Percentiles rank a stretch among this genome's conserved stretches.
Evolutionary conservation across 2,888 invertebrate species (phyloP).

Genomic region (Eupithecia vulgata): DNA sequence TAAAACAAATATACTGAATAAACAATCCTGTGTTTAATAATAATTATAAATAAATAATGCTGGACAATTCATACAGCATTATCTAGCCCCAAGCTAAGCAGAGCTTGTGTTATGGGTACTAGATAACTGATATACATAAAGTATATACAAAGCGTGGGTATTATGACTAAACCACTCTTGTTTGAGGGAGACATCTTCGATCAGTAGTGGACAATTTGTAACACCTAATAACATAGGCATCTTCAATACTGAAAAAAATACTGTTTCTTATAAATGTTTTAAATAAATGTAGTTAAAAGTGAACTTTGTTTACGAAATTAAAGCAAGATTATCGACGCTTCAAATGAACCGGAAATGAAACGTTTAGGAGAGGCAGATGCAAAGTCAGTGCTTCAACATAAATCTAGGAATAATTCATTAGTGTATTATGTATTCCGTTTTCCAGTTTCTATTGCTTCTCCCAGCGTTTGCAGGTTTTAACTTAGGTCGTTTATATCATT

Average conservation of each 20-base stretch:
- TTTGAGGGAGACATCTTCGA: not conserved
- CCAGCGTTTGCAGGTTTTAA: slow-evolving; percentile 1
- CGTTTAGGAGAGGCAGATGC: slow-evolving; percentile 28
- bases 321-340: slow-evolving; percentile 48
- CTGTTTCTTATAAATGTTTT: not conserved
- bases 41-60: too few species aligned
- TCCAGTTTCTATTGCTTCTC: slow-evolving; percentile 25
- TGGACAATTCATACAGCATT: too few species aligned
- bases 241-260: too few species aligned
- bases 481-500: not conserved
- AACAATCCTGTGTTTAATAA: too few species aligned
- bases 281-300: not conserved
- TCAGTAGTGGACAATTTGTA: not conserved
- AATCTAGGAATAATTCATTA: slow-evolving; percentile 49
- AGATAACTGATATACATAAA: too few species aligned
- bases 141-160: not conserved
- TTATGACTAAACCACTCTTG: not conserved
- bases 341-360: slow-evolving; percentile 49
- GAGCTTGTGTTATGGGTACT: too few species aligned
- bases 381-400: slow-evolving; percentile 44
- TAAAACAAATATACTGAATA: too few species aligned
- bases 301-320: slow-evolving; percentile 39
- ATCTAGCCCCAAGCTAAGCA: too few species aligned
- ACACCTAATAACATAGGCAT: not conserved
- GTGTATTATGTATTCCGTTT: slow-evolving; percentile 37